Base-by-base conservation (phyloP, 1,140 invertebrate species). In the Drosophila kikkawai region DNA sequence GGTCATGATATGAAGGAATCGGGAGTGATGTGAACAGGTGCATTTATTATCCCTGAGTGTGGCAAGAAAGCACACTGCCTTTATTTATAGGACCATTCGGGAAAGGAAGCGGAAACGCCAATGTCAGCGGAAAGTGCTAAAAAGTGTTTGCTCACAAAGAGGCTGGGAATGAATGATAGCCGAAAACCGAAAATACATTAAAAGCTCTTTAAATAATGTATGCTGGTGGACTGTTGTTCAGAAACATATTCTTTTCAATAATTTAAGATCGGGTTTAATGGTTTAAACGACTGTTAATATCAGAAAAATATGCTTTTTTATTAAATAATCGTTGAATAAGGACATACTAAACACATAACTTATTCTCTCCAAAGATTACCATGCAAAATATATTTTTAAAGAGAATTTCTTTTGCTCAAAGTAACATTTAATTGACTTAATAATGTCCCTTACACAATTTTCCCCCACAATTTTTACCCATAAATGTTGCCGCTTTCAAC, bases 91-190 rank as follows among this genome's bases (percentile, higher is more conserved):
- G 53, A 6, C 15, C 36, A 12, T 60, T 50, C 37, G 29, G 29
- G 19, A 41, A 42, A 45, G 15, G 45, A 39, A 45, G 15, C 45
- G 41, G 44, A 76, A 76, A 67, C 47, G 29, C 44, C 70, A 73
- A 73, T 74, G 68, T 73, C 70, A 60, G 68, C 37, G 68, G 39
- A 73, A 74, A 74, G 70, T 74, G 70, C 70, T 50, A 74, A 74
- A 73, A 74, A 48, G 19, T 73, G 70, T 74, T 73, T 37, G 19
- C 70, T 60, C 22, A 74, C 68, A 59, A 36, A 60, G 68, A 73
- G 34, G 29, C 22, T 5, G 39, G 7, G 44, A 48, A 69, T 69
- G 67, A 69, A 53, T 69, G 67, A 69, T 69, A 51, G 66, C 66
- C 22, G 26, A 42, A 17, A 37, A 17, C 19, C n/a, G 19, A 42